These are phyloP conservation scores for Drosophila trapezifrons DNA, from an alignment of 1,140 invertebrate species.

Conservation along the genomic window DNA sequence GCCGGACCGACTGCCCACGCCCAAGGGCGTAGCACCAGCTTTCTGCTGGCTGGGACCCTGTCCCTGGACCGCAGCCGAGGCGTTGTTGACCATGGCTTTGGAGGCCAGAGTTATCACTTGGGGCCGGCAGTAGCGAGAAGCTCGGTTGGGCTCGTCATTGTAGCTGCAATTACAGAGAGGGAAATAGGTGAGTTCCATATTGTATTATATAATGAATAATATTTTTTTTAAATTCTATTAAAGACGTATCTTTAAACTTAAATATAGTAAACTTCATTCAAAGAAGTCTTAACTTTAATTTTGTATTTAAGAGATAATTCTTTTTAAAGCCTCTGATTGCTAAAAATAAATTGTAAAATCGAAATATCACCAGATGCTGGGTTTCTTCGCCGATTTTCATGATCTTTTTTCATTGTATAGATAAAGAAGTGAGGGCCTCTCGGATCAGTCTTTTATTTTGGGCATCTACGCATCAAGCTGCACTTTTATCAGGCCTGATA, in stretches of 20 bases:
- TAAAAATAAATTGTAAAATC: background rate
- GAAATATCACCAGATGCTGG: constrained; percentile 8
- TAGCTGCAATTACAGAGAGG: constrained; percentile 59
- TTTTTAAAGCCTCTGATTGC: background rate
- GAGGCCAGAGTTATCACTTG: constrained; percentile 81
- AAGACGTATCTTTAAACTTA: background rate
- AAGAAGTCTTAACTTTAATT: background rate
- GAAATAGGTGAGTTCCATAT: background rate
- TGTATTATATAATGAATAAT: background rate
- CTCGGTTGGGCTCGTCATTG: constrained; percentile 79
- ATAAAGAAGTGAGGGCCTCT: background rate
- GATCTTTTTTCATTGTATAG: background rate
- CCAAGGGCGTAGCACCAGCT: constrained; percentile 57
- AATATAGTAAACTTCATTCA: background rate
- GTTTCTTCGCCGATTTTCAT: constrained; percentile 1
- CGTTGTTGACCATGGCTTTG: constrained; percentile 83
- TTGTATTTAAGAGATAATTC: background rate
- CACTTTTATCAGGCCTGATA: constrained; percentile 47
- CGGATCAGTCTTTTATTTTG: constrained; percentile 26
- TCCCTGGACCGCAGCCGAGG: constrained; percentile 57
- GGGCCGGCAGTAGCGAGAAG: constrained; percentile 79
- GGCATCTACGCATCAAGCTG: constrained; percentile 38
- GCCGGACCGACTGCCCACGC: constrained; percentile 68
- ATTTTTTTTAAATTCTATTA: background rate
- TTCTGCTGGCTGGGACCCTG: constrained; percentile 52